Conservation (phyloP, 1,140 invertebrate species). For the Drosophila malerkotliana region DNA sequence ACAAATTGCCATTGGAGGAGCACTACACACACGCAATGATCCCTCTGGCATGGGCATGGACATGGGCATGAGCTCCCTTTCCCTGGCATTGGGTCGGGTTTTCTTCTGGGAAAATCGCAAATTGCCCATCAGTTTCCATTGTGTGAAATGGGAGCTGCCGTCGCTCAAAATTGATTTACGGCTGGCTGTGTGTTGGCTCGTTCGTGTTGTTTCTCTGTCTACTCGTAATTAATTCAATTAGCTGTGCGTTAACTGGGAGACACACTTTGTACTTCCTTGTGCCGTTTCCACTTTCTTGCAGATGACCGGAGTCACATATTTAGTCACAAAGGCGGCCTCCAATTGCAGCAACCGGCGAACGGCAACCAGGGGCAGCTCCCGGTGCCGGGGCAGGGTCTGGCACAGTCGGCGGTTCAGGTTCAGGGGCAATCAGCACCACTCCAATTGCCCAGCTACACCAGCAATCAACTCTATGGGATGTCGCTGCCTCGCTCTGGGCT, state of each 20-base stretch:
- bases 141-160: slow-evolving; percentile 59
- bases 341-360: slow-evolving; percentile 82
- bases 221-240: slow-evolving; percentile 78
- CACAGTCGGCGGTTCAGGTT: slow-evolving; percentile 39
- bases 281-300: slow-evolving; percentile 43
- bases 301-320: slow-evolving; percentile 86
- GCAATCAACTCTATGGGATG: slow-evolving; percentile 67
- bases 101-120: slow-evolving; percentile 74
- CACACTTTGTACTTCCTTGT: slow-evolving; percentile 66
- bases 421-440: slow-evolving; percentile 54
- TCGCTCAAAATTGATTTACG: slow-evolving; percentile 77
- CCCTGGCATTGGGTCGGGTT: slow-evolving; percentile 2
- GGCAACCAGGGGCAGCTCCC: slow-evolving; percentile 28
- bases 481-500: slow-evolving; percentile 66
- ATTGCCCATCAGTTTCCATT: slow-evolving; percentile 76
- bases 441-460: slow-evolving; percentile 46
- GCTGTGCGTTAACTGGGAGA: slow-evolving; percentile 59
- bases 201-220: slow-evolving; percentile 50
- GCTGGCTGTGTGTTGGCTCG: slow-evolving; percentile 64
- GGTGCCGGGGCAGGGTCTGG: slow-evolving; percentile 24
- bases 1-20: slow-evolving; percentile 64
- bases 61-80: slow-evolving; percentile 1
- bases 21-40: slow-evolving; percentile 46
- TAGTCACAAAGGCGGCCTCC: slow-evolving; percentile 88
- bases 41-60: slow-evolving; percentile 4